Percentiles rank a stretch among this genome's conserved stretches.
Conservation (phyloP, 2,888 invertebrate genomes). For the Tanypteryx hageni region DNA sequence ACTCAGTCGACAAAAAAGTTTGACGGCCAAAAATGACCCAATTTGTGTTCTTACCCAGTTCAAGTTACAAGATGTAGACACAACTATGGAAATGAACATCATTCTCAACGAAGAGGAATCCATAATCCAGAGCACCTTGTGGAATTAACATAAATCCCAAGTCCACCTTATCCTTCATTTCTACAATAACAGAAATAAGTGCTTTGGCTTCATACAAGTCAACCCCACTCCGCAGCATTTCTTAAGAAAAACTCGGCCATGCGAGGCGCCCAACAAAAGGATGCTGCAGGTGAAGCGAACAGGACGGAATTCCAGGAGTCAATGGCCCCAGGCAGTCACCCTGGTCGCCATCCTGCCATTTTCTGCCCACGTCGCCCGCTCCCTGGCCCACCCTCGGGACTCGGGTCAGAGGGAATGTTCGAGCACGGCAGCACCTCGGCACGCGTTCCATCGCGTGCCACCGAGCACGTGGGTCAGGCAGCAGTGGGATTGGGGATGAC, state of each 20-base stretch:
- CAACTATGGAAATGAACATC: neutral
- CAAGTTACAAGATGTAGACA: neutral
- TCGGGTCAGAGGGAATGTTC: slow-evolving; percentile 12
- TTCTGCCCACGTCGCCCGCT: slow-evolving; percentile 29
- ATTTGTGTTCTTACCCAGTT: slow-evolving; percentile 1
- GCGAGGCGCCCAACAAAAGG: slow-evolving; percentile 13
- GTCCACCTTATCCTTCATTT: neutral
- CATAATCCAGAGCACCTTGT: neutral
- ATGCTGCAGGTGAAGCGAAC: neutral
- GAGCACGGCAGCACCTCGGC: slow-evolving; percentile 4
- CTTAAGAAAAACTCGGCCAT: neutral
- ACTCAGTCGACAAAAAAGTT: neutral
- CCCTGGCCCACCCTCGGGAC: slow-evolving; percentile 12
- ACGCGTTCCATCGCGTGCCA: slow-evolving; percentile 18
- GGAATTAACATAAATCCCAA: neutral
- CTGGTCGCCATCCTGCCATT: slow-evolving; percentile 38
- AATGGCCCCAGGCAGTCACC: slow-evolving; percentile 5
- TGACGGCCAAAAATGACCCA: neutral
- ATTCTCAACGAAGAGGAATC: neutral
- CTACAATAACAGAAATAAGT: neutral
- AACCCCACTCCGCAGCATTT: neutral
- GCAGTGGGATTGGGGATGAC: neutral
- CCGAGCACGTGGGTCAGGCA: slow-evolving; percentile 53
- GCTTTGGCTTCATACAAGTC: slow-evolving; percentile 14
- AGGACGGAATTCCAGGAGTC: slow-evolving; percentile 57